Evolutionary conservation across 2,797 vertebrate species (phyloP).

Genomic region (Microchirus variegatus): DNA sequence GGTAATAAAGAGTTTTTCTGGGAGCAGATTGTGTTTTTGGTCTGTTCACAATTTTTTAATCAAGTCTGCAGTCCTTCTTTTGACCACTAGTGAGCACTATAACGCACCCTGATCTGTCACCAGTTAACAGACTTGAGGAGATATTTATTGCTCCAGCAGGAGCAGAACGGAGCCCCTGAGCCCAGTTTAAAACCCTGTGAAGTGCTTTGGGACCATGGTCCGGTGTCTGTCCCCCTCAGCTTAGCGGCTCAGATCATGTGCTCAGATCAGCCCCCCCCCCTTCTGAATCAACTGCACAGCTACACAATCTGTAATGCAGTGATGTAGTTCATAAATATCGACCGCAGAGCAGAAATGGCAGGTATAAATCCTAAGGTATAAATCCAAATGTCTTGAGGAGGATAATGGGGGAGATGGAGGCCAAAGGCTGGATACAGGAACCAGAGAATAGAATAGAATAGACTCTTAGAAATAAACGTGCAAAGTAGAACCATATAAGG

Average conservation of each 20-base stretch:
- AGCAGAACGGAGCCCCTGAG: constrained; percentile 19
- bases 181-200: constrained; percentile 36
- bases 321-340: constrained; percentile 80
- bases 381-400: constrained; percentile 30
- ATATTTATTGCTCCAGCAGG: constrained; percentile 38
- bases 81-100: constrained; percentile 69
- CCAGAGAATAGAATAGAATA: constrained; percentile 13
- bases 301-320: constrained; percentile 66
- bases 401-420: constrained; percentile 58
- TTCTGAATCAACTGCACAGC: constrained; percentile 43
- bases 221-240: constrained; percentile 26
- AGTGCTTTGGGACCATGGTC: constrained; percentile 35
- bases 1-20: too few species aligned
- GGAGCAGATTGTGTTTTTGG: too few species aligned
- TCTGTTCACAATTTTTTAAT: neutral
- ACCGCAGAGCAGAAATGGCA: constrained; percentile 59
- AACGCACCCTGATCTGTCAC: constrained; percentile 24
- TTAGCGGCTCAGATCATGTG: constrained; percentile 12
- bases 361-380: constrained; percentile 69
- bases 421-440: constrained; percentile 46
- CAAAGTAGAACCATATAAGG: too few species aligned
- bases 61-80: constrained; percentile 29
- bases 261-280: constrained; percentile 13
- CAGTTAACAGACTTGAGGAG: constrained; percentile 31
- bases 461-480: too few species aligned